Evolutionary conservation across 2,888 invertebrate species (phyloP), one percentile per base, ranked within the genome.

Genomic region (Parochlus steinenii): DNA sequence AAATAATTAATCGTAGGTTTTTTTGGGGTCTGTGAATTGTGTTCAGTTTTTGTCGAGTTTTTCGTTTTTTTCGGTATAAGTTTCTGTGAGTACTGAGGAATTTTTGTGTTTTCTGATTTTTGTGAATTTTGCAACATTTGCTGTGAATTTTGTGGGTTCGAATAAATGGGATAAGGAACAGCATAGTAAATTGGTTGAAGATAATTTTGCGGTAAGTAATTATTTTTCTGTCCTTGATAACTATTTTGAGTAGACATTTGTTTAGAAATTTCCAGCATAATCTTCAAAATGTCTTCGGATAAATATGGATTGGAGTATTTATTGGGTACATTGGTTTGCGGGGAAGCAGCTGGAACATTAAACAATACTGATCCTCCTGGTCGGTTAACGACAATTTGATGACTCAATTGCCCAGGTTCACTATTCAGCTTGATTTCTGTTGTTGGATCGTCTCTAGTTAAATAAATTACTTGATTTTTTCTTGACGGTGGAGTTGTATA

Each of bases 321-420:
- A 48, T 46, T 5, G 37, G 8, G 33, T 10, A 17, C 19, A 6
- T 33, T 33, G 18, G 19, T 25, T 19, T 34, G 34, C 10, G 27
- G 34, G n/a, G 19, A 20, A 22, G 19, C 10, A 25, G 2, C 6
- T 10, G 53, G 52, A 2, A 58, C 42, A 3, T 48, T 51, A 24
- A 58, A 58, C 7, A 55, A 44, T 4, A 58, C 56, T 0, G 58
- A 53, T 1, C 59, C 59, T 33, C 53, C 58, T 0, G 59, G 58
- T 0, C 53, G 53, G 43, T 57, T 58, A 0, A 58, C 54, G 6
- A 58, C 57, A 36, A 59, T 57, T 43, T 59, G 59, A 1, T 58
- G 56, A 37, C 51, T 55, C 3, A 52, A 48, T 44, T 54, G 53
- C 3, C 22, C 15, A 8, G 22, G 20, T 2, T 22, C 34, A 10